Evolutionary conservation across 53 echinoderm and acorn worm genomes (phyloP).

Genomic region (Stichopus horrens): DNA sequence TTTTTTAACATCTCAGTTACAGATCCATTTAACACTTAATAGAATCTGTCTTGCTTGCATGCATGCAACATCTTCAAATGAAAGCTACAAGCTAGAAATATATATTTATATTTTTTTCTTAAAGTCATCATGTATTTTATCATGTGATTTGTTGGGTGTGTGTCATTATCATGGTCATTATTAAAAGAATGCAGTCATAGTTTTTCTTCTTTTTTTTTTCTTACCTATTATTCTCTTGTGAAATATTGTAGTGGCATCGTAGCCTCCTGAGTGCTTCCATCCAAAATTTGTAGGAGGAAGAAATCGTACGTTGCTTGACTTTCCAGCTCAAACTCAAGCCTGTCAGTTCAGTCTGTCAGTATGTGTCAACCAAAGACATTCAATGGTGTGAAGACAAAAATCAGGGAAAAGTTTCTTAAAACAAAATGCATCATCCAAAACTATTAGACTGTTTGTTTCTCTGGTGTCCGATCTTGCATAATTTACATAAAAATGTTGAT

Average conservation of each 20-base stretch:
- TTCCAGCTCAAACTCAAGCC: too few relatives aligned
- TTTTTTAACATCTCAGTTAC: neutral
- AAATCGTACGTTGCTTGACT: too few relatives aligned
- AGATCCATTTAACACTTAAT: neutral
- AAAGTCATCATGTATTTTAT: conserved; percentile 18
- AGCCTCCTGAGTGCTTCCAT: conserved; percentile 1
- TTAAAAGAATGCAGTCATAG: conserved; percentile 41
- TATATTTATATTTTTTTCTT: neutral
- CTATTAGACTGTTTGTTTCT: too few relatives aligned
- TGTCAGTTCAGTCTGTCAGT: too few relatives aligned
- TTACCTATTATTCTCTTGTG: conserved; percentile 8
- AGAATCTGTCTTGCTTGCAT: conserved; percentile 19
- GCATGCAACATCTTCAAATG: neutral
- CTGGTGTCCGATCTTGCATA: too few relatives aligned
- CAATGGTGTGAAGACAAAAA: too few relatives aligned
- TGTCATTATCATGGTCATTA: conserved; percentile 22
- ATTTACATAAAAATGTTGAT: too few relatives aligned
- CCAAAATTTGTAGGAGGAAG: too few relatives aligned
- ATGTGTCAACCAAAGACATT: too few relatives aligned
- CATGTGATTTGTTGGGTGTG: conserved; percentile 11
- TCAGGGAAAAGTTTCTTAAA: too few relatives aligned
- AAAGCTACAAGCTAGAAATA: neutral
- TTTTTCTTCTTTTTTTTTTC: neutral
- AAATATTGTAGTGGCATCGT: conserved; percentile 15
- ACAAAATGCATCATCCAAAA: too few relatives aligned